Base-by-base conservation (phyloP, 1,140 invertebrate genomes). In the Scaptomyza graminum region DNA sequence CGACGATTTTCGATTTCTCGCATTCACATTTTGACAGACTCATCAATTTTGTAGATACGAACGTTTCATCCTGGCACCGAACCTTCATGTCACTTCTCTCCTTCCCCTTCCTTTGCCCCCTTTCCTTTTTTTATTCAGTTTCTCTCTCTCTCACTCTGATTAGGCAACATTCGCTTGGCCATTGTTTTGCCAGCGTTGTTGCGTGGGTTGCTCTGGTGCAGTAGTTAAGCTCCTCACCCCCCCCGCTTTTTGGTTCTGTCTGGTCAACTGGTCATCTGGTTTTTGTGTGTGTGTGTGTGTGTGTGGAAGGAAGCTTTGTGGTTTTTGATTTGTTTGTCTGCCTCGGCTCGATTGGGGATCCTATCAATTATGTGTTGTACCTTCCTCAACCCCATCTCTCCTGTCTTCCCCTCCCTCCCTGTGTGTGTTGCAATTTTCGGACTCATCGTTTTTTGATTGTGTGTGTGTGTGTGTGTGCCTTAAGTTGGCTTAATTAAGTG, bases 21-120 rank as follows among this genome's bases (percentile, higher is more conserved):
- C 80, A 90, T 89, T 90, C 88, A 82, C 88, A 89, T 90, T 90
- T 90, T 90, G 88, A 90, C 88, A 90, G 88, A 87, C 89, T 90
- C 88, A 90, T 90, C 88, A 90, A 90, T 90, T 90, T 90, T 90
- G 84, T 90, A 90, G 88, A 90, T 90, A 90, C 72, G 52, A 41
- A 28, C 43, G 41, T 43, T 46, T 64, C 51, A 64, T 44, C 43
- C 49, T 55, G 25, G 22, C 15, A 39, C 9, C 47, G n/a, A 5
- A 11, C 5, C 7, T 5, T 11, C 13, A 15, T 11, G 31, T 0
- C 31, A 37, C 31, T 18, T 25, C 15, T 25, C 41, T 28, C 18
- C 28, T 22, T 34, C 25, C 39, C 9, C 34, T 34, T n/a, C 41
- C 59, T 51, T 34, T 11, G 37, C 5, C n/a, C 34, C 6, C 18